phyloP scores from a whole-genome alignment of 64 coral and sea anemone species.

The Trachythela sp. region DNA sequence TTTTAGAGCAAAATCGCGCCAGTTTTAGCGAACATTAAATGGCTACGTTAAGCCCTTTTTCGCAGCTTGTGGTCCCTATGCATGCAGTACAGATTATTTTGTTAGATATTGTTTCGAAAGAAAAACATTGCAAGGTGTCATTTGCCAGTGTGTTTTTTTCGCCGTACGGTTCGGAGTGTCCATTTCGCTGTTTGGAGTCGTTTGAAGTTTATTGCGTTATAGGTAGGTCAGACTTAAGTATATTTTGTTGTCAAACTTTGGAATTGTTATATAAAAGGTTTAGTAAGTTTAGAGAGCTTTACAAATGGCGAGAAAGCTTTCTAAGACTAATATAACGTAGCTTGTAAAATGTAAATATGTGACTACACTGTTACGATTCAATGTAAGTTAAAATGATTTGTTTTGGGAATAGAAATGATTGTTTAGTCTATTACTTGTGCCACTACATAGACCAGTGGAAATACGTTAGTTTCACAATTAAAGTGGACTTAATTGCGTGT shows the following conservation, averaged over 20 bases:
- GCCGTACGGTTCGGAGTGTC: not conserved
- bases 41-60: not conserved
- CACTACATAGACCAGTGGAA: too few relatives aligned
- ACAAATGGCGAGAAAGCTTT: not conserved
- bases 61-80: conserved; percentile 19
- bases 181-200: not conserved
- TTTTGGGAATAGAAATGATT: too few relatives aligned
- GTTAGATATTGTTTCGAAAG: not conserved
- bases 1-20: not conserved
- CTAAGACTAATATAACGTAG: too few relatives aligned
- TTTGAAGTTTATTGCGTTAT: not conserved
- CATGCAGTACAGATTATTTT: not conserved
- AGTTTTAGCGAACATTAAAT: not conserved
- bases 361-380: too few relatives aligned
- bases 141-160: not conserved
- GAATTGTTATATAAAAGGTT: not conserved
- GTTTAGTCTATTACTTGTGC: too few relatives aligned
- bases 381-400: too few relatives aligned
- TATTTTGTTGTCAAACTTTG: not conserved
- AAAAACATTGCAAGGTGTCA: conserved; percentile 8
- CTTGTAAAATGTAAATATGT: too few relatives aligned
- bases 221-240: not conserved
- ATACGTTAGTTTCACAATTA: too few relatives aligned
- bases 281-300: not conserved
- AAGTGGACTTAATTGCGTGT: too few relatives aligned